Evolutionary conservation across 2,888 invertebrate species (phyloP), one percentile per base, ranked within the genome.

Genomic region (Drosophila kuntzei): DNA sequence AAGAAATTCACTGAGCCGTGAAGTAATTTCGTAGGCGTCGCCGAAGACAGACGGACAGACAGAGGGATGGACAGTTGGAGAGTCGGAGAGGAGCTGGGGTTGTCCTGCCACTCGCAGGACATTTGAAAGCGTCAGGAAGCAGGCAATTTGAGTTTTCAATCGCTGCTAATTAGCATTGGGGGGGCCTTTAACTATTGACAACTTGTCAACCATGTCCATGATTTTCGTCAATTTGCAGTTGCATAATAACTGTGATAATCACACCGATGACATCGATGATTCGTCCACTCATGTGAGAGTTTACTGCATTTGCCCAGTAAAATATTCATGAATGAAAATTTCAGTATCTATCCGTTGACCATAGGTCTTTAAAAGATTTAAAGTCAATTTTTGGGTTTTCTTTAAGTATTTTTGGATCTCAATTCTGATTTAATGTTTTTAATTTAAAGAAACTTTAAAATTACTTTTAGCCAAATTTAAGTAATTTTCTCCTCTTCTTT

Each of bases 111-210:
- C 22, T 20, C 18, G 20, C 53, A 41, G 55, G 46, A 34, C 43
- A 37, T 36, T 36, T 36, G 25, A 57, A 25, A 46, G 57, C 55
- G 27, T 9, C 55, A 18, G 57, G 46, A 29, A 43, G 63, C 53
- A 32, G 70, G 55, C 79, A 84, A 89, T 89, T 85, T 77, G 77
- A 82, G 79, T 85, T 89, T 89, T 89, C 88, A 89, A 85, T 85
- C 79, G 89, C 72, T 85, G 81, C 79, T 88, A 83, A 83, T 83
- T 88, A 83, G 81, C 75, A 70, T 69, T 63, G 55, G 51, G 59
- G 54, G 59, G 16, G 37, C 27, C 22, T 34, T 14, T 50, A 34
- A 41, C 69, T 70, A 88, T 80, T 87, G 80, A 80, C 79, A 88
- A 75, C 58, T 80, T 86, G 84, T 88, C 78, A 72, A 60, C 60